Percentiles rank a stretch among this genome's conserved stretches.
phyloP scores from a whole-genome alignment of 1,140 invertebrate genomes.

The Spodoptera litura region DNA sequence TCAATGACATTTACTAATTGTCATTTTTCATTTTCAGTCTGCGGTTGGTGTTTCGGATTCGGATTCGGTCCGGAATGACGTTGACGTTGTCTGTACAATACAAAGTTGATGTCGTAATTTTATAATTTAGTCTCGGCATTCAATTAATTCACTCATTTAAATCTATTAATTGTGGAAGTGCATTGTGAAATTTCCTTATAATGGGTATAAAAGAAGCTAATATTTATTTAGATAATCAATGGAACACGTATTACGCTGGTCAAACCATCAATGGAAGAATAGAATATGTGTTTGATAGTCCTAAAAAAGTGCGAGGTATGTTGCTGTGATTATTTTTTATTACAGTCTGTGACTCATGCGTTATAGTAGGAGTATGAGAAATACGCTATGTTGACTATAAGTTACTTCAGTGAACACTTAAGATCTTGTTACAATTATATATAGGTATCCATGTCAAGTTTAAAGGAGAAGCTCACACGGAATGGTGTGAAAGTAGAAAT shows the following conservation, averaged over 20 bases:
- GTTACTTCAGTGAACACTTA: too few species aligned
- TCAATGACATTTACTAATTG: too few species aligned
- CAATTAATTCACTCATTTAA: too few species aligned
- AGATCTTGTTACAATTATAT: conserved; percentile 46
- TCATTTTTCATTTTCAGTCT: too few species aligned
- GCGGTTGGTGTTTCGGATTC: too few species aligned
- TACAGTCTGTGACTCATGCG: conserved; percentile 60
- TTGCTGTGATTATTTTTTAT: conserved; percentile 55
- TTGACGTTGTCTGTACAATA: too few species aligned
- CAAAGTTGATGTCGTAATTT: too few species aligned
- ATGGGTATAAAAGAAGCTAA: conserved; percentile 87
- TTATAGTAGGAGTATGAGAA: conserved; percentile 16
- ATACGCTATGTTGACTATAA: conserved; percentile 9
- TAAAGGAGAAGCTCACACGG: conserved; percentile 90
- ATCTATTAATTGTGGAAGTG: too few species aligned
- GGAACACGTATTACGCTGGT: conserved; percentile 89
- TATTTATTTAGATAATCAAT: conserved; percentile 89
- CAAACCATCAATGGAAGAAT: conserved; percentile 89
- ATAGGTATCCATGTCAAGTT: conserved; percentile 90
- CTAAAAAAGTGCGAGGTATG: conserved; percentile 89
- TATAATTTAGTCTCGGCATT: too few species aligned
- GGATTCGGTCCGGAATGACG: too few species aligned
- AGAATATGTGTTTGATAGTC: conserved; percentile 87
- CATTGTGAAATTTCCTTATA: neutral
- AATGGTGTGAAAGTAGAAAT: conserved; percentile 89